Evolutionary conservation across 2,113 vertebrate genomes (phyloP).

Genomic region (Falcunculus frontatus): DNA sequence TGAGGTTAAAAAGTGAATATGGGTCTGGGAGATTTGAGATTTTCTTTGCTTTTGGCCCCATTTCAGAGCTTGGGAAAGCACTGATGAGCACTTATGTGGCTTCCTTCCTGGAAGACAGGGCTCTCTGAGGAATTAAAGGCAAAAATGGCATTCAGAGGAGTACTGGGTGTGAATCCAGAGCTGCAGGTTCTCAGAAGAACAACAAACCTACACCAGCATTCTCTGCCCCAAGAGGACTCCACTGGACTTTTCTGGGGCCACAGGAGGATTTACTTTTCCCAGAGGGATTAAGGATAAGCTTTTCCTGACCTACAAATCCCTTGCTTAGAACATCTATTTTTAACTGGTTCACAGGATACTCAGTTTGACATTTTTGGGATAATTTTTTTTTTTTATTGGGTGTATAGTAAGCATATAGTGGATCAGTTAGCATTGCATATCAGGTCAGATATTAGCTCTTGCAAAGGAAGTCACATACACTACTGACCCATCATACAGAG

Average conservation of each 20-base stretch:
- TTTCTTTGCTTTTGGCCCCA: neutral
- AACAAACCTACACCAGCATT: neutral
- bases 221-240: neutral
- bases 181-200: neutral
- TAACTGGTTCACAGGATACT: neutral
- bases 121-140: neutral
- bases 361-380: accelerated
- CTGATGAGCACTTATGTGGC: neutral
- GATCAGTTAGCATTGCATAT: neutral
- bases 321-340: neutral
- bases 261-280: neutral
- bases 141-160: neutral
- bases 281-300: neutral
- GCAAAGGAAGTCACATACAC: neutral
- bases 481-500: neutral
- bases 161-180: neutral
- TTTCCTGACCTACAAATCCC: neutral
- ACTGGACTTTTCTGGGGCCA: neutral
- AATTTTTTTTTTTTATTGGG: neutral
- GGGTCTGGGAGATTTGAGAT: neutral
- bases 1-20: neutral
- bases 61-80: neutral
- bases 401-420: neutral
- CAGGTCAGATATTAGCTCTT: neutral
- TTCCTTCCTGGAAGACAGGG: neutral